Percentiles rank a stretch among this genome's conserved stretches.
These are phyloP conservation scores for Simalia tracyae DNA, from an alignment of 2,797 vertebrate species.

Conservation along the genomic window DNA sequence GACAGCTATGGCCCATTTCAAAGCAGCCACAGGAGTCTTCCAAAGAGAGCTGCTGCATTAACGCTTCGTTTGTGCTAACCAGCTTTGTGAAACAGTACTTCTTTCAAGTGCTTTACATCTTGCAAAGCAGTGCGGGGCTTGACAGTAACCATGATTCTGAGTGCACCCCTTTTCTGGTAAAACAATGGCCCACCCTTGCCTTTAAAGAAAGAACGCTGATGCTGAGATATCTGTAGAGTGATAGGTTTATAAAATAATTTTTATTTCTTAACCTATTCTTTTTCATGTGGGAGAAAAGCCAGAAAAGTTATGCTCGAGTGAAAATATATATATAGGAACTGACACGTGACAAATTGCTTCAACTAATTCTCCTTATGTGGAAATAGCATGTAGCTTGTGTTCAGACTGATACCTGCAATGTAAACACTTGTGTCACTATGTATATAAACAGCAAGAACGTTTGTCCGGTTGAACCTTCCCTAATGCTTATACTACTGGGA, in stretches of 20 bases:
- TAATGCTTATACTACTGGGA: too few relatives aligned
- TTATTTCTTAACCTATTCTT: not conserved
- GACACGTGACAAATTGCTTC: not conserved
- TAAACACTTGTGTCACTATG: too few relatives aligned
- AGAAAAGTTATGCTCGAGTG: not conserved
- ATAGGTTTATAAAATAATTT: not conserved
- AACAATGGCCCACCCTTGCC: not conserved
- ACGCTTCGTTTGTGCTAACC: not conserved
- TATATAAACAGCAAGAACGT: too few relatives aligned
- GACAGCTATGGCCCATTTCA: not conserved
- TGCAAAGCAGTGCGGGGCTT: not conserved
- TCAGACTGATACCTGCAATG: too few relatives aligned
- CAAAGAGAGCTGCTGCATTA: not conserved
- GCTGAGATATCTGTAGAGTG: not conserved
- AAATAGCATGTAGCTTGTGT: not conserved
- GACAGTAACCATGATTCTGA: not conserved
- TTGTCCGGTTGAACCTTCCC: too few relatives aligned
- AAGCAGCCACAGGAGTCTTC: not conserved
- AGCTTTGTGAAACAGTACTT: not conserved
- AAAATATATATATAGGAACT: not conserved
- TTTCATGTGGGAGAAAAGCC: not conserved
- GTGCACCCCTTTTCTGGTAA: not conserved
- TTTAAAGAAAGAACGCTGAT: not conserved
- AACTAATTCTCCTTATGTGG: not conserved
- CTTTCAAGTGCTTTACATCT: not conserved